Base-by-base conservation (phyloP, 1,140 invertebrate genomes). In the Cheumatopsyche charites region DNA sequence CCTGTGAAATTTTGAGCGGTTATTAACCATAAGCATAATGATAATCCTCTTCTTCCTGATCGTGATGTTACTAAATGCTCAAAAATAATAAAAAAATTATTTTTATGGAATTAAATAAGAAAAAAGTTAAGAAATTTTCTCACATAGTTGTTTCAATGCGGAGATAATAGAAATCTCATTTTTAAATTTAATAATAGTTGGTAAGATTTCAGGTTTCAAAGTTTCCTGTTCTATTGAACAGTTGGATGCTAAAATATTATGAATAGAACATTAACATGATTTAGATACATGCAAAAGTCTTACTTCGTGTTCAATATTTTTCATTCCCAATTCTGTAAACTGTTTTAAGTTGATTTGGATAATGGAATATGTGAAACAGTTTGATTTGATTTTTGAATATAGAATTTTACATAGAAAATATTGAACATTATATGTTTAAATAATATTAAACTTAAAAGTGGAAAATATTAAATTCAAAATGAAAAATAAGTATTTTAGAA, bases 1-100 rank as follows among this genome's bases (percentile, higher is more conserved):
- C 73, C 73, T 43, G 71, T 75, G 17, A 75, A 23, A 17, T 49
- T 66, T 47, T 75, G 73, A 1, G 61, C 45, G 1, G 36, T 21
- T 12, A 67, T 42, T 9, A 72, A 17, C 9, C 29, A 29, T 6
- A 72, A 7, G 29, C 70, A 72, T 4, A 72, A 29, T 12, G 58
- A 26, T 23, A 75, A 41, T n/a, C 73, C 73, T 42, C 52, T 26
- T 12, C 61, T 19, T 23, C 67, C 70, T 12, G 70, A 65, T 52
- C 52, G 5, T 5, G 62, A 67, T 4, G 36, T 55, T n/a, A 74
- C 73, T 74, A 47, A 23, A 25, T 19, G 21, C 21, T 19, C 23
- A 61, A 6, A 61, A 61, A 19, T 61, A 21, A 19, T 23, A 23
- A 62, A 36, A 62, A 36, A 23, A 3, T 62, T n/a, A 62, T 62